phyloP scores from a whole-genome alignment of 2,113 vertebrate species.

The Rhinolophus sinicus region DNA sequence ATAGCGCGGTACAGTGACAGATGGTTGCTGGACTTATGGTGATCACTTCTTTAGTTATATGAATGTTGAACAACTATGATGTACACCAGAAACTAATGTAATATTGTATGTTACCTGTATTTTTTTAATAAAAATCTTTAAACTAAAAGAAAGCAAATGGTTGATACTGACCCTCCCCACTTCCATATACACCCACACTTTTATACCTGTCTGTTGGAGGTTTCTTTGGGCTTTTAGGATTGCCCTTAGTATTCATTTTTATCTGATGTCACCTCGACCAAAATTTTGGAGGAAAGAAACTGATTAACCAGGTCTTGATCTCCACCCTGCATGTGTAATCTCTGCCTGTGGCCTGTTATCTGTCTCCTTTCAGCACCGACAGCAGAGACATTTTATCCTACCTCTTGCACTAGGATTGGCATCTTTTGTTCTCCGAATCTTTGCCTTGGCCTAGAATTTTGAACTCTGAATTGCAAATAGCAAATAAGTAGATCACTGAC shows the following conservation, averaged over 20 bases:
- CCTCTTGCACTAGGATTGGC: neutral
- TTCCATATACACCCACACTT: neutral
- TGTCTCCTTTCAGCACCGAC: neutral
- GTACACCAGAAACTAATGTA: too few species aligned
- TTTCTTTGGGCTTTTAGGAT: neutral
- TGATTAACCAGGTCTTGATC: neutral
- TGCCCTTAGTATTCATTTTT: neutral
- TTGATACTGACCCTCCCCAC: neutral
- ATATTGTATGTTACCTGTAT: too few species aligned
- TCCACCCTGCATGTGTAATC: rapidly evolving
- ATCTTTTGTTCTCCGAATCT: neutral
- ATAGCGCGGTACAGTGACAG: too few species aligned
- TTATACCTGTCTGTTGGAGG: neutral
- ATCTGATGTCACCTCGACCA: neutral
- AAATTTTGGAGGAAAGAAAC: neutral
- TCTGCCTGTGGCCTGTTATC: neutral
- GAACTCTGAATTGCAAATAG: neutral
- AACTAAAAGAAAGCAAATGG: too few species aligned
- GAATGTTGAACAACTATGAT: too few species aligned
- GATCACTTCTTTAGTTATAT: too few species aligned
- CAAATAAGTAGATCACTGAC: neutral
- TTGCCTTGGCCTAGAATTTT: neutral
- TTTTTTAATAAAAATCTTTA: too few species aligned
- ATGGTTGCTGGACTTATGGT: too few species aligned
- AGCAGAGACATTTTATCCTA: neutral